Conservation (phyloP, 2,113 vertebrate species). For the Erythrocebus patas region DNA sequence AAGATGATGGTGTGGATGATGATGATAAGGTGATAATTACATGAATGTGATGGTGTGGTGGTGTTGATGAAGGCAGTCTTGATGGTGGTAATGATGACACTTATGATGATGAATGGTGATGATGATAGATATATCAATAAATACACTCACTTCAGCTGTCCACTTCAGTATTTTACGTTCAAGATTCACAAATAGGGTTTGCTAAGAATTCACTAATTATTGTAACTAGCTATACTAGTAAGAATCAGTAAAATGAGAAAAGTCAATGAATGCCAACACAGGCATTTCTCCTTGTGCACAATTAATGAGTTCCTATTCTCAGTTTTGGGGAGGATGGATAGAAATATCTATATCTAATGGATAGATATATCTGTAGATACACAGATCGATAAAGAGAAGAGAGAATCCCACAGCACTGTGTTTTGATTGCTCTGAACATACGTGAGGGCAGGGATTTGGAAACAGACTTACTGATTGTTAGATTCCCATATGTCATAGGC, state of each 20-base stretch:
- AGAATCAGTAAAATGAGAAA: not conserved
- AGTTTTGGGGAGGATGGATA: too few species aligned
- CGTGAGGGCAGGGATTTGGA: not conserved
- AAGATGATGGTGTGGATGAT: not conserved
- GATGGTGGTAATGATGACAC: too few species aligned
- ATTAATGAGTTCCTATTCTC: not conserved
- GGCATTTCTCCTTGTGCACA: not conserved
- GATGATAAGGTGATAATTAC: too few species aligned
- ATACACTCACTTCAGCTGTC: not conserved
- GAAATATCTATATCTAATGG: too few species aligned
- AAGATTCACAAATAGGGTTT: not conserved
- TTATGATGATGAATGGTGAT: not conserved
- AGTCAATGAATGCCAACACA: accelerated
- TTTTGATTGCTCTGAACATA: not conserved
- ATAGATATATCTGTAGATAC: not conserved
- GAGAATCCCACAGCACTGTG: not conserved
- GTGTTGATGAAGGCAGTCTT: not conserved
- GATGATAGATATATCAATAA: too few species aligned
- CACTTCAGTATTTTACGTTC: not conserved
- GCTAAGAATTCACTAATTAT: not conserved
- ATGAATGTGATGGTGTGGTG: not conserved
- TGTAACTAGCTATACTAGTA: not conserved
- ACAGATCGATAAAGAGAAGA: not conserved
- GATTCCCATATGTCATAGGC: not conserved
- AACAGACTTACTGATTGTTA: not conserved